Base-by-base conservation (phyloP, 2,113 vertebrate genomes). In the Pelecanus crispus region DNA sequence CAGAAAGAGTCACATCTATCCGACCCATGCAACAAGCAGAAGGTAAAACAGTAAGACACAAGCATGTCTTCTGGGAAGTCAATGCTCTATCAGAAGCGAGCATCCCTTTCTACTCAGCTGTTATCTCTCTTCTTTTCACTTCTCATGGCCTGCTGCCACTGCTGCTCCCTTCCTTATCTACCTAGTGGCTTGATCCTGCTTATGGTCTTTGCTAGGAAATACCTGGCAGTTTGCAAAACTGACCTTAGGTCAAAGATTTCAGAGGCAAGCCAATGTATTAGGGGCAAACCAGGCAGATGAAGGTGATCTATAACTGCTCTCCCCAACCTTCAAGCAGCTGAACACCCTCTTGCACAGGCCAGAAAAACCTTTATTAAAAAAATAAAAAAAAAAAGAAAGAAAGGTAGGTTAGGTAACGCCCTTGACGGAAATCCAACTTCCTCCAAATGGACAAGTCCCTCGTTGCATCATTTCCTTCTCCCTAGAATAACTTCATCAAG, bases 381-480 rank as follows among this genome's bases (percentile, higher is more conserved):
- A 74, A 28, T 17, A 34, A 3, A 56, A 55, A 42, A 45, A 24
- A 40, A 29, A 22, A 40, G 2, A 52, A 59, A 36, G 22, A 47
- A 81, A 95, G 86, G 52, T 71, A 74, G 70, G 71, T 90, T 21
- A 94, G 94, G 92, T 90, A 95, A 94, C 10, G 1, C 70, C 90
- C 94, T 13, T 7, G n/a, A 79, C 78, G 84, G 97, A 97, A 97
- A 97, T 74, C 93, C 95, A 95, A 86, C 96, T 97, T 97, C 97
- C 97, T 97, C 86, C 95, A 88, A 93, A 47, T 56, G 96, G 90
- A 92, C 92, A 92, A 95, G 95, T 90, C 94, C 84, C 92, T 96
- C 36, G 22, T 95, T 97, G 96, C 97, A 95, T 96, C 95, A 97
- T 96, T 97, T 97, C 97, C 97, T 95, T 92, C 93, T 97, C 74